phyloP scores from a whole-genome alignment of 2,113 vertebrate species.

The Romanogobio albipinnatus region DNA sequence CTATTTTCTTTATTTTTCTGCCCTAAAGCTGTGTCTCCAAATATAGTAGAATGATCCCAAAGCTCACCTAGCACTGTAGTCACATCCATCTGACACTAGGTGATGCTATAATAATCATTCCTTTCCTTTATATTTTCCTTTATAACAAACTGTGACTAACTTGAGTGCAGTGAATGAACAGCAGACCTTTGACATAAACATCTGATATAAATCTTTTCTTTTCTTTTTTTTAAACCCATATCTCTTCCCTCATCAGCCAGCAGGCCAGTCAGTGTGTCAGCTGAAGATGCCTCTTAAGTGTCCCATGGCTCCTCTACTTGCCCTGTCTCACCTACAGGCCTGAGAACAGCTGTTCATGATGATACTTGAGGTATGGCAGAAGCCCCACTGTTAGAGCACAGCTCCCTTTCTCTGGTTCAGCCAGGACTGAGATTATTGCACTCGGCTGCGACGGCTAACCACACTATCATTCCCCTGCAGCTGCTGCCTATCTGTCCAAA shows the following conservation, averaged over 20 bases:
- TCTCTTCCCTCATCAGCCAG: neutral
- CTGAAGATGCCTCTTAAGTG: neutral
- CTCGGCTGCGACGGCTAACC: constrained; percentile 52
- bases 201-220: neutral
- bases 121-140: neutral
- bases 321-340: constrained; percentile 1
- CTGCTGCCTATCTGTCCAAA: constrained; percentile 62
- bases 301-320: constrained; percentile 12
- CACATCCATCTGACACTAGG: neutral
- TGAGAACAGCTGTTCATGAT: constrained; percentile 31
- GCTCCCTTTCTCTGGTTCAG: neutral
- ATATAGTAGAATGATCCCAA: neutral
- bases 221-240: constrained; percentile 7
- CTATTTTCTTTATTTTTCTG: neutral
- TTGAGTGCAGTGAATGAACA: neutral
- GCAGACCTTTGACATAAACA: neutral
- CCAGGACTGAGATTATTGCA: constrained; percentile 53
- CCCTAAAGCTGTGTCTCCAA: neutral
- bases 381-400: neutral
- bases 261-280: neutral
- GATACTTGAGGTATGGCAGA: constrained; percentile 29
- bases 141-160: neutral
- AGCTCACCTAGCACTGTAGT: neutral
- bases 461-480: constrained; percentile 60
- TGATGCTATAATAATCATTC: neutral